These are phyloP conservation scores for Esox masquinongy DNA, from an alignment of 2,797 vertebrate genomes.

Conservation along the genomic window DNA sequence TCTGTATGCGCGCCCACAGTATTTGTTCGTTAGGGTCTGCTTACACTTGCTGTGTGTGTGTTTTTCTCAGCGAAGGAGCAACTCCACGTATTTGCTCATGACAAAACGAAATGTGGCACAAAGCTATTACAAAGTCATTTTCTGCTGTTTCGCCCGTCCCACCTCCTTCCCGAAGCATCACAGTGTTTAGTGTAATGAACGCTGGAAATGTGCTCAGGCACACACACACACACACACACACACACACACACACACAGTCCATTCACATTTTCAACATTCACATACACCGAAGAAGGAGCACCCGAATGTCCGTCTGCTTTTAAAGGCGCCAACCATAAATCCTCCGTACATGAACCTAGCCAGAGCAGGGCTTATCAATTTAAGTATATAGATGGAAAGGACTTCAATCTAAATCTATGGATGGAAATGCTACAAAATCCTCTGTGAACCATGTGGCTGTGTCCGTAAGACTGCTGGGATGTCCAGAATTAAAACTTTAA, in stretches of 20 bases:
- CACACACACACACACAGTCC: neutral
- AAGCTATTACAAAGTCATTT: neutral
- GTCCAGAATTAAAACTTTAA: slow-evolving; percentile 42
- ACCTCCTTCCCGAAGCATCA: neutral
- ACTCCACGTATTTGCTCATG: neutral
- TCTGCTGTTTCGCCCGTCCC: neutral
- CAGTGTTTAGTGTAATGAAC: neutral
- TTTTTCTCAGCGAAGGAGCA: neutral
- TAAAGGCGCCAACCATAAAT: neutral
- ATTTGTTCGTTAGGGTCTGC: neutral
- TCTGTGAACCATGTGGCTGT: neutral
- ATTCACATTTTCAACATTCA: neutral
- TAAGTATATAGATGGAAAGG: no score
- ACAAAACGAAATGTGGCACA: neutral
- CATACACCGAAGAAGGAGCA: neutral
- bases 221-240: no score
- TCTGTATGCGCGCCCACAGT: neutral
- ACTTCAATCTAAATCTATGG: neutral
- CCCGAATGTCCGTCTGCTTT: neutral
- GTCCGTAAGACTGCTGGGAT: slow-evolving; percentile 10
- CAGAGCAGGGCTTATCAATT: neutral
- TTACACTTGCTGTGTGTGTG: neutral
- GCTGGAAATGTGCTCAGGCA: neutral
- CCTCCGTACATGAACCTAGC: neutral
- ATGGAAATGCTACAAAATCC: neutral